Conservation (phyloP, 2,888 invertebrate species). For the Epistrophe grossulariae region DNA sequence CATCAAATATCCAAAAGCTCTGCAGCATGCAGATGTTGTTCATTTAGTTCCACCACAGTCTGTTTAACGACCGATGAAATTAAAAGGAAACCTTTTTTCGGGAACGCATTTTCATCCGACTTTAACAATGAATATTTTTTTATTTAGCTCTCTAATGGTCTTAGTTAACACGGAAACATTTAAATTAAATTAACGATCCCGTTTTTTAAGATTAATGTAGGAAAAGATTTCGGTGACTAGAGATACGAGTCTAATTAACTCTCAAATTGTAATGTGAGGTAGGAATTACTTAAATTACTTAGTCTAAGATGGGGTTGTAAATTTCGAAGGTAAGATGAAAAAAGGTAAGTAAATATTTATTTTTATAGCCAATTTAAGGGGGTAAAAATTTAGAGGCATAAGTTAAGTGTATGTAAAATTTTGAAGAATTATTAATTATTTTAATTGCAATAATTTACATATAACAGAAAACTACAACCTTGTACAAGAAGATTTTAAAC, state of each 20-base stretch:
- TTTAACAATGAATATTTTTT: slow-evolving; percentile 20
- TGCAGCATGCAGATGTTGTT: slow-evolving; percentile 59
- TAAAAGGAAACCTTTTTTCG: slow-evolving; percentile 68
- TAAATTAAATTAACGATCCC: slow-evolving; percentile 66
- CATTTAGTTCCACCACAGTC: slow-evolving; percentile 71
- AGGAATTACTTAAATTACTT: neutral
- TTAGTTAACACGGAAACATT: slow-evolving; percentile 43
- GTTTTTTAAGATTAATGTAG: slow-evolving; percentile 49
- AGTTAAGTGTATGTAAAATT: neutral
- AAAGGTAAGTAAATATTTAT: neutral
- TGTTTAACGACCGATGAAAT: slow-evolving; percentile 76
- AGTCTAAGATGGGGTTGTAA: neutral
- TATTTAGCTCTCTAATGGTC: slow-evolving; percentile 21
- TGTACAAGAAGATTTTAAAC: no score
- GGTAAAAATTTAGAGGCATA: neutral
- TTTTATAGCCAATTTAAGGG: neutral
- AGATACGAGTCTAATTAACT: slow-evolving; percentile 44
- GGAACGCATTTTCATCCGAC: slow-evolving; percentile 36
- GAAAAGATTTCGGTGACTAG: slow-evolving; percentile 21
- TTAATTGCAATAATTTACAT: no score
- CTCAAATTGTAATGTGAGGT: neutral
- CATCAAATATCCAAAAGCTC: slow-evolving; percentile 67
- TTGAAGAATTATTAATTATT: no score
- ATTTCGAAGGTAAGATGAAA: neutral
- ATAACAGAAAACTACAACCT: no score